These are phyloP conservation scores for Apeira syringaria DNA, from an alignment of 2,888 invertebrate species.

Conservation along the genomic window DNA sequence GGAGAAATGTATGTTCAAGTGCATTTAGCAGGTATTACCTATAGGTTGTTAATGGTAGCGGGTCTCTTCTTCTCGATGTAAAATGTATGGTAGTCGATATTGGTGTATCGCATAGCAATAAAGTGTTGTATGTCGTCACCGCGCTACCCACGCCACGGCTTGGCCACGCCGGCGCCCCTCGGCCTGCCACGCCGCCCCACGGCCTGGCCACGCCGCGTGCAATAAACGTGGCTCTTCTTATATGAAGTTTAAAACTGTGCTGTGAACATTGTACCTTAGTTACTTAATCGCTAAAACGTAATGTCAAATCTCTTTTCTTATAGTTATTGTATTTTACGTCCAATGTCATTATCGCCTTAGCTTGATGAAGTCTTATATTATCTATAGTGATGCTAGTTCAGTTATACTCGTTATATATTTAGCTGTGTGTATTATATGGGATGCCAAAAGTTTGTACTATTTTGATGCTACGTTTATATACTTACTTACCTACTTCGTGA, in stretches of 20 bases:
- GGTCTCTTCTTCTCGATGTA: constrained; percentile 26
- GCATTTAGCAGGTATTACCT: neutral
- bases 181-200: no score
- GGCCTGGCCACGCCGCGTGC: neutral
- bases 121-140: constrained; percentile 34
- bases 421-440: constrained; percentile 45
- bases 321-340: constrained; percentile 29
- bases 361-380: constrained; percentile 43
- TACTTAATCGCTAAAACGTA: constrained; percentile 14
- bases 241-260: constrained; percentile 22
- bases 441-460: constrained; percentile 64
- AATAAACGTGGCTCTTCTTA: neutral
- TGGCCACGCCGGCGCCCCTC: no score
- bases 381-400: constrained; percentile 53
- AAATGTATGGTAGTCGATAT: constrained; percentile 42
- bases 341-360: constrained; percentile 44
- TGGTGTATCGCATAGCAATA: constrained; percentile 65
- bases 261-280: constrained; percentile 24
- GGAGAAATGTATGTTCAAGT: constrained; percentile 5
- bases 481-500: constrained; percentile 34
- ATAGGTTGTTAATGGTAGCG: constrained; percentile 3
- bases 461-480: constrained; percentile 45
- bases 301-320: constrained; percentile 14
- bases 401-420: constrained; percentile 36
- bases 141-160: constrained; percentile 2